These are phyloP conservation scores for Tenthredo mesomela DNA, from an alignment of 2,888 invertebrate species.

Conservation along the genomic window DNA sequence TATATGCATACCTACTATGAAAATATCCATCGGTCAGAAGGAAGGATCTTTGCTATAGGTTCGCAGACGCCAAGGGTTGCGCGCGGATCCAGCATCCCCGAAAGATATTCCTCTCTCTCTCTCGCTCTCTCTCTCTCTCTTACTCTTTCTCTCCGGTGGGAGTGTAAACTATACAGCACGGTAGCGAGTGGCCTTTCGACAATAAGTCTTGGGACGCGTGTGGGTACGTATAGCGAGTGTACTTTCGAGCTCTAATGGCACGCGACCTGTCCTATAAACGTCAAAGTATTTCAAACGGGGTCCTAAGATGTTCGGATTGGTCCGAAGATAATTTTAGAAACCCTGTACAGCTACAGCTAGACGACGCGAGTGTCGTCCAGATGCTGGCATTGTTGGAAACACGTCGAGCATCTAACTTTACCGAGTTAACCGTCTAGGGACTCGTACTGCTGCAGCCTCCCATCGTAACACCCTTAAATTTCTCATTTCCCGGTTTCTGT, in stretches of 20 bases:
- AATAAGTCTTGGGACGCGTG: slow-evolving; percentile 21
- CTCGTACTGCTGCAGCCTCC: not conserved
- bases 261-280: slow-evolving; percentile 53
- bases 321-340: slow-evolving; percentile 71
- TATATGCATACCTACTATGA: not conserved
- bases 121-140: not conserved
- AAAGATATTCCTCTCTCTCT: not conserved
- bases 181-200: slow-evolving; percentile 12
- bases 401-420: slow-evolving; percentile 31
- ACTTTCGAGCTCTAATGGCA: slow-evolving; percentile 50
- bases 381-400: slow-evolving; percentile 59
- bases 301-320: slow-evolving; percentile 60
- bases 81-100: not conserved
- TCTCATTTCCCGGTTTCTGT: slow-evolving; percentile 1
- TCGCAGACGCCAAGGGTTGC: not conserved
- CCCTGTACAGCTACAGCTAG: slow-evolving; percentile 54
- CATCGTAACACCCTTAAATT: not conserved
- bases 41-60: not conserved
- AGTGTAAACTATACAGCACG: slow-evolving; percentile 21
- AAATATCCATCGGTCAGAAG: not conserved
- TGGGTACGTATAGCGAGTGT: slow-evolving; percentile 43
- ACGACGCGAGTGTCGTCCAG: slow-evolving; percentile 69
- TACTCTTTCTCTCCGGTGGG: not conserved
- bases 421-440: slow-evolving; percentile 41
- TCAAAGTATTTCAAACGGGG: slow-evolving; percentile 52